Conservation (phyloP, 2,113 vertebrate genomes). For the Campylomormyrus tamandua region DNA sequence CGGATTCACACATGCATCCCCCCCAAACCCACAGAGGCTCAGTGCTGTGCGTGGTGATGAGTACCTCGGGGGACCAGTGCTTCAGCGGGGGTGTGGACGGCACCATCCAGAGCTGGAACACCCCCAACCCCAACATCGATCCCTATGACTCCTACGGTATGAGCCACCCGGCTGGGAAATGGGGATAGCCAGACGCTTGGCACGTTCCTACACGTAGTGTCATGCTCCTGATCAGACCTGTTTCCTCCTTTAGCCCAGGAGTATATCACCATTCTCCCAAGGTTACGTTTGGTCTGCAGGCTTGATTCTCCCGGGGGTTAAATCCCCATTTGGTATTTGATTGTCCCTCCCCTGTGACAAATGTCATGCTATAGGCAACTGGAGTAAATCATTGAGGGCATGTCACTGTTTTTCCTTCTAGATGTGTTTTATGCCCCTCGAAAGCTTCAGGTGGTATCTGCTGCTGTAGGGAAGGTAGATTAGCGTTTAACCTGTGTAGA, state of each 20-base stretch:
- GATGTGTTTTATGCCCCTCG: not conserved
- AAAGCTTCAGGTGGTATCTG: not conserved
- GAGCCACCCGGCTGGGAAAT: not conserved
- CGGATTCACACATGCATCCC: not conserved
- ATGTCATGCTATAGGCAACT: not conserved
- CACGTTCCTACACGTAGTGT: not conserved
- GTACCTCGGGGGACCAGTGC: conserved; percentile 88
- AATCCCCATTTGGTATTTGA: not conserved
- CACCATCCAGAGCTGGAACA: conserved; percentile 93
- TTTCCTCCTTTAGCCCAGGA: not conserved
- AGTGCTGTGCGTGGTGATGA: conserved; percentile 94
- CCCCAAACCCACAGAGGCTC: conserved; percentile 67
- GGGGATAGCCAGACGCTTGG: not conserved
- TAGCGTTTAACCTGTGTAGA: not conserved
- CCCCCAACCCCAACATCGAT: conserved; percentile 87
- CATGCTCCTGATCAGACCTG: not conserved
- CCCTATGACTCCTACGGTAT: conserved; percentile 94
- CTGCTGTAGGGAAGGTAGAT: not conserved
- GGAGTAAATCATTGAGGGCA: not conserved
- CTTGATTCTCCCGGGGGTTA: not conserved
- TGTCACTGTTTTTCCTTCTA: not conserved
- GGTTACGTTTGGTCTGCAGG: not conserved
- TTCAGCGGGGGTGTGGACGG: conserved; percentile 90
- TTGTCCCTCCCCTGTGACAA: not conserved
- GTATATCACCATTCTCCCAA: not conserved